Conservation (phyloP, 2,797 vertebrate genomes). For the Notolabrus celidotus region DNA sequence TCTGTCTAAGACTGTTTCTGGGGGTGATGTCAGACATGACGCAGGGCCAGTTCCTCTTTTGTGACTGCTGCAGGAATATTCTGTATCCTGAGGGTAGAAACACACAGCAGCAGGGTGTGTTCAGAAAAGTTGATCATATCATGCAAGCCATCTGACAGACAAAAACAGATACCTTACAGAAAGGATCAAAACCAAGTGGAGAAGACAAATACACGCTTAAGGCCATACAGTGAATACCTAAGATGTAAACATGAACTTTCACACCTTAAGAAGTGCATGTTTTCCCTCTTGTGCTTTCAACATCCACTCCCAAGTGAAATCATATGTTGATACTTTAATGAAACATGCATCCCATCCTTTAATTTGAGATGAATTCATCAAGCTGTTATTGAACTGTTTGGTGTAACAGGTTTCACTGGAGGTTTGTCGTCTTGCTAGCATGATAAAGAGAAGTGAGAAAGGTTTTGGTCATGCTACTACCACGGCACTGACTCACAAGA, state of each 20-base stretch:
- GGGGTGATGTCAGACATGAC: neutral
- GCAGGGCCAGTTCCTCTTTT: neutral
- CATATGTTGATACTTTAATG: too few species aligned
- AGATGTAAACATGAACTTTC: neutral
- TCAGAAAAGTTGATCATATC: neutral
- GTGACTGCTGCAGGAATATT: slow-evolving; percentile 19
- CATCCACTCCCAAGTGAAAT: too few species aligned
- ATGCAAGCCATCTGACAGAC: slow-evolving; percentile 18
- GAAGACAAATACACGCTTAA: neutral
- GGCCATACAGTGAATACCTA: neutral
- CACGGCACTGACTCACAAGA: neutral
- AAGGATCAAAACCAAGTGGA: slow-evolving; percentile 1
- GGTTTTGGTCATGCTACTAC: neutral
- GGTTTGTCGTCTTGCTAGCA: neutral
- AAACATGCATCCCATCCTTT: neutral
- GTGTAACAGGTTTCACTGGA: neutral
- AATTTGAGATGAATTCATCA: neutral
- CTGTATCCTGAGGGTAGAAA: slow-evolving; percentile 44
- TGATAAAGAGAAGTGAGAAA: neutral
- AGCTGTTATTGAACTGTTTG: neutral
- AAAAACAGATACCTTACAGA: neutral
- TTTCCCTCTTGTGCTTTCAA: too few species aligned
- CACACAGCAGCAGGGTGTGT: slow-evolving; percentile 46
- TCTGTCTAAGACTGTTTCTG: neutral
- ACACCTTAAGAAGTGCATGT: neutral